Evolutionary conservation across 35 echinoderm and acorn worm genomes (phyloP).

Genomic region (Amphiura filiformis): DNA sequence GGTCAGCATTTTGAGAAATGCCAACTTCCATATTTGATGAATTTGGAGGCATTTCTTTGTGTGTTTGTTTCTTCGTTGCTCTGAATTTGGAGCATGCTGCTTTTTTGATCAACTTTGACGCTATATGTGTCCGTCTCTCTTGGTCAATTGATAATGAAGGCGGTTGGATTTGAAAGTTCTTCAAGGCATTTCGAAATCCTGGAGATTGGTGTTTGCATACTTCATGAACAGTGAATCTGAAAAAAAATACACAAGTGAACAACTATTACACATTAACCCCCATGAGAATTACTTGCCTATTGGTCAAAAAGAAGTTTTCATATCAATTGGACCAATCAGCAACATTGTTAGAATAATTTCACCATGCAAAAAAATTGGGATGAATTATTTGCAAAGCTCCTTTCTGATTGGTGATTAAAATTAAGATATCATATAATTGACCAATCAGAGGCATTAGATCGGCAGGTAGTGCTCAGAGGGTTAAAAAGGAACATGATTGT

Average conservation of each 20-base stretch:
- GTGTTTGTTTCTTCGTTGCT: not conserved
- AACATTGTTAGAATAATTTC: too few relatives aligned
- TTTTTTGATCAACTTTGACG: not conserved
- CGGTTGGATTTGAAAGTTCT: not conserved
- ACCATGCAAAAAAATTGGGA: too few relatives aligned
- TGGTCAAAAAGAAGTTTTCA: too few relatives aligned
- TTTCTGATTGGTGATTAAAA: too few relatives aligned
- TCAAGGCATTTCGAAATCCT: not conserved
- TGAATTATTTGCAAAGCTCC: too few relatives aligned
- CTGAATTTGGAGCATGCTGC: slow-evolving; percentile 4
- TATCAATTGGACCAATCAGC: too few relatives aligned
- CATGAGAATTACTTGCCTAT: too few relatives aligned
- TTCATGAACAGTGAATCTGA: not conserved
- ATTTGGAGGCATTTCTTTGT: not conserved
- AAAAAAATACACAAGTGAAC: not conserved
- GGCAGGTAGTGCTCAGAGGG: too few relatives aligned
- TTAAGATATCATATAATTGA: too few relatives aligned
- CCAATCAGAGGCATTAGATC: too few relatives aligned
- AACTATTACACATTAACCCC: not conserved
- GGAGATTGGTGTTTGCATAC: not conserved
- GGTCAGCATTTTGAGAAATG: not conserved
- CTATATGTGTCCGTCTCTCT: not conserved
- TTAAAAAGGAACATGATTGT: too few relatives aligned
- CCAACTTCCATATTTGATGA: not conserved
- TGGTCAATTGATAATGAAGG: too few relatives aligned